These are phyloP conservation scores for Eueremaeus valkanovi DNA, from an alignment of 2,888 invertebrate species.

Conservation along the genomic window DNA sequence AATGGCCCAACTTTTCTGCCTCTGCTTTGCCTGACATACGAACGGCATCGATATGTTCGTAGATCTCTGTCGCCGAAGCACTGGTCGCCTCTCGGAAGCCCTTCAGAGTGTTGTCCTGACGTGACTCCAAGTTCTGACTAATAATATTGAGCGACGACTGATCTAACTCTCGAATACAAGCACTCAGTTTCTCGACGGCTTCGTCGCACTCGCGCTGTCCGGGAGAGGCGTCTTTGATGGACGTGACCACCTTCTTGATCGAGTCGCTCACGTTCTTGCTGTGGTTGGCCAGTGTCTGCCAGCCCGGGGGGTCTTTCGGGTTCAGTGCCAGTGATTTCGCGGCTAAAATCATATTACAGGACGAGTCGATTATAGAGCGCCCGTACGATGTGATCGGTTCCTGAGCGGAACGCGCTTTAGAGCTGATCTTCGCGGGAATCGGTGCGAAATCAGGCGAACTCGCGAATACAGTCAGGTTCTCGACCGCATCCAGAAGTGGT, in stretches of 20 bases:
- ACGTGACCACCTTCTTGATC: conserved; percentile 86
- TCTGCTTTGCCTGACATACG: conserved; percentile 79
- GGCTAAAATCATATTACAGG: conserved; percentile 81
- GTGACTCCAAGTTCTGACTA: conserved; percentile 68
- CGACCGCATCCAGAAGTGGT: conserved; percentile 83
- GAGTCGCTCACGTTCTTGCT: conserved; percentile 94
- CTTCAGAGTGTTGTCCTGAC: conserved; percentile 67
- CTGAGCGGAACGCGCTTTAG: conserved; percentile 74
- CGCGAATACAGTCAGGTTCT: conserved; percentile 85
- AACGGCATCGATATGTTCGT: conserved; percentile 79
- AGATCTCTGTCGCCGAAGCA: conserved; percentile 64
- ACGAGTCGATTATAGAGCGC: conserved; percentile 71
- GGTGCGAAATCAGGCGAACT: conserved; percentile 89
- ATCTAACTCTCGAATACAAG: conserved; percentile 74
- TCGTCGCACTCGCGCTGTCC: conserved; percentile 89
- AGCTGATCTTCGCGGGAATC: conserved; percentile 83
- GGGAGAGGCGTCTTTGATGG: conserved; percentile 74
- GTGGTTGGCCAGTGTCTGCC: conserved; percentile 89
- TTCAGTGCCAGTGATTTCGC: conserved; percentile 82
- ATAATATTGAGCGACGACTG: conserved; percentile 81
- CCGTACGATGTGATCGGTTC: conserved; percentile 83
- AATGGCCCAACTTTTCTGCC: conserved; percentile 88
- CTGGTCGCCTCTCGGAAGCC: conserved; percentile 49
- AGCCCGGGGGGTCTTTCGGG: conserved; percentile 85
- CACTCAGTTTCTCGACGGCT: conserved; percentile 71